phyloP scores from a whole-genome alignment of 2,888 invertebrate species.

The Hymenopus coronatus region DNA sequence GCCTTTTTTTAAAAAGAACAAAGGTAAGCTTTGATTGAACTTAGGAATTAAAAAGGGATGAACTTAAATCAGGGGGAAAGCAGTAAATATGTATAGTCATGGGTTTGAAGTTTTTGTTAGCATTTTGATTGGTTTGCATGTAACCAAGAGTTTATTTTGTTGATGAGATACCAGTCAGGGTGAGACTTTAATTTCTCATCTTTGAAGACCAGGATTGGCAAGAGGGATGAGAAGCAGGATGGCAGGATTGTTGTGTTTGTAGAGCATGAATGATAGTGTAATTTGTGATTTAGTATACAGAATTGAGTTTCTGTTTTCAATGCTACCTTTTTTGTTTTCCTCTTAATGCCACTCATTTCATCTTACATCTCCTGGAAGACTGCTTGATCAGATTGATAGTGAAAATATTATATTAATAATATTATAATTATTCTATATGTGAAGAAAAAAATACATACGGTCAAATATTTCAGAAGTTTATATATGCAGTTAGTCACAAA shows the following conservation, averaged over 20 bases:
- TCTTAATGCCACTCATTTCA: not conserved
- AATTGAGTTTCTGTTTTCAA: not conserved
- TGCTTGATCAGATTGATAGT: not conserved
- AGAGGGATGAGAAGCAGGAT: not conserved
- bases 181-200: not conserved
- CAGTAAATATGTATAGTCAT: not conserved
- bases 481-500: conserved; percentile 7
- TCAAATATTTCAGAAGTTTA: conserved; percentile 1
- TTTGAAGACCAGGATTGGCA: not conserved
- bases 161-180: not conserved
- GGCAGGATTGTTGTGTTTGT: not conserved
- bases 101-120: not conserved
- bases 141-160: not conserved
- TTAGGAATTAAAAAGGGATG: not conserved
- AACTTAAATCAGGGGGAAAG: not conserved
- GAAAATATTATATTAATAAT: not conserved
- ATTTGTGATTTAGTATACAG: not conserved
- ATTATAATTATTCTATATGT: not conserved
- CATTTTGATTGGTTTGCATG: not conserved
- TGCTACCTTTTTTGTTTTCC: not conserved
- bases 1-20: not conserved
- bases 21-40: not conserved
- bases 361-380: not conserved
- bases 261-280: not conserved
- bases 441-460: not conserved